Conservation (phyloP, 2,113 vertebrate species). For the Varanus komodoensis region DNA sequence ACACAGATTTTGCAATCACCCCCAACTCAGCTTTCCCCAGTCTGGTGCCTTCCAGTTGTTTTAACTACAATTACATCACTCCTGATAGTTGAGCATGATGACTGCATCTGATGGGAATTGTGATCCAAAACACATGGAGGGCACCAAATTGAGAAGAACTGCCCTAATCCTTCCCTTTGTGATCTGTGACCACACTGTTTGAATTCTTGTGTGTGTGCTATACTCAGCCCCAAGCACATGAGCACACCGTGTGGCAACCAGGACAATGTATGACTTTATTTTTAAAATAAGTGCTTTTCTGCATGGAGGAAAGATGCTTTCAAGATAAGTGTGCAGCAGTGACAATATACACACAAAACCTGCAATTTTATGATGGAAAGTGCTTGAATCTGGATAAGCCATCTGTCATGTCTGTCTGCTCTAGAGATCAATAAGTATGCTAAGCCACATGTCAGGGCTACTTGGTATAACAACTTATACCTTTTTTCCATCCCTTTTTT, state of each 20-base stretch:
- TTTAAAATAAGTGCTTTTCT: not conserved
- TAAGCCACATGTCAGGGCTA: not conserved
- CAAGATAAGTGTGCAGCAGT: not conserved
- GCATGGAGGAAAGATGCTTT: not conserved
- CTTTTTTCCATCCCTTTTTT: not conserved
- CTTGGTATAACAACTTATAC: not conserved
- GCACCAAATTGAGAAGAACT: too few species aligned
- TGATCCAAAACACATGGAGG: too few species aligned
- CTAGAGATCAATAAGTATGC: not conserved
- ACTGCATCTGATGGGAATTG: too few species aligned
- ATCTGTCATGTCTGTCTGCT: not conserved
- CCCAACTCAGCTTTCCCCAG: too few species aligned
- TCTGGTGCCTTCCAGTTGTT: too few species aligned
- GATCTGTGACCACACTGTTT: not conserved
- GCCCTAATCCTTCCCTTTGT: not conserved
- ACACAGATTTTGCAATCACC: not conserved
- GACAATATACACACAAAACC: not conserved
- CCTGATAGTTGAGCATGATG: too few species aligned
- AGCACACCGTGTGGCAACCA: not conserved
- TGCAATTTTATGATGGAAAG: not conserved
- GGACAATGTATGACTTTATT: not conserved
- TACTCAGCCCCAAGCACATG: not conserved
- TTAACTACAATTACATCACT: too few species aligned
- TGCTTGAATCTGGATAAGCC: not conserved
- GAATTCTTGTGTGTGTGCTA: not conserved